Evolutionary conservation across 1,140 invertebrate genomes (phyloP), one percentile per base, ranked within the genome.

Genomic region (Mylabris phalerata): DNA sequence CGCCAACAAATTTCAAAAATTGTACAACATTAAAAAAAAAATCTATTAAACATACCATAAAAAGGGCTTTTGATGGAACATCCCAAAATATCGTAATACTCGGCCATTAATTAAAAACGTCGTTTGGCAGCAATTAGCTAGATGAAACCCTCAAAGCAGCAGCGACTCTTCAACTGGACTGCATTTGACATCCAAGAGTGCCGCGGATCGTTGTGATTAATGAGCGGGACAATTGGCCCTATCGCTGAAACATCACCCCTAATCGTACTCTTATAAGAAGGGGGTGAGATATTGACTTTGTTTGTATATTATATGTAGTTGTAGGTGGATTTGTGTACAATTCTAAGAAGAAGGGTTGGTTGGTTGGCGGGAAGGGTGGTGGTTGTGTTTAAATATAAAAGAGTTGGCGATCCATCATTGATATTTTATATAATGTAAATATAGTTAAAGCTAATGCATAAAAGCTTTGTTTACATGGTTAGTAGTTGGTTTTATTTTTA

Each of bases 81-180:
- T 59, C 56, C 57, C 55, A 50, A 62, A 64, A 62, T 59, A 62
- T 66, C 59, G 55, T 61, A 62, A 61, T 66, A 57, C 61, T 52
- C 63, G 61, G 63, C 60, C 65, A 68, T 68, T 68, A 68, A 71
- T 71, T 71, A 71, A 71, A 71, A 70, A 70, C 67, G 69, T 71
- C 68, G 69, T 69, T 69, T 69, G 67, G 64, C 67, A 62, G 67
- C 71, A 72, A 72, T 72, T 72, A 72, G 69, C 71, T 67, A 71
- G 69, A 69, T 71, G 71, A 71, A 68, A 71, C 71, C 67, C 71
- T 72, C 69, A 70, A 71, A 71, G 69, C 69, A 64, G 63, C 59
- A 61, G 52, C 65, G 62, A 54, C 69, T 71, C 71, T 71, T 67
- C 69, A 70, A 58, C 67, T 55, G 64, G 60, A 71, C 68, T 72